Percentiles rank a stretch among this genome's conserved stretches.
Conservation (phyloP, 2,797 vertebrate species). For the Salarias fasciatus region DNA sequence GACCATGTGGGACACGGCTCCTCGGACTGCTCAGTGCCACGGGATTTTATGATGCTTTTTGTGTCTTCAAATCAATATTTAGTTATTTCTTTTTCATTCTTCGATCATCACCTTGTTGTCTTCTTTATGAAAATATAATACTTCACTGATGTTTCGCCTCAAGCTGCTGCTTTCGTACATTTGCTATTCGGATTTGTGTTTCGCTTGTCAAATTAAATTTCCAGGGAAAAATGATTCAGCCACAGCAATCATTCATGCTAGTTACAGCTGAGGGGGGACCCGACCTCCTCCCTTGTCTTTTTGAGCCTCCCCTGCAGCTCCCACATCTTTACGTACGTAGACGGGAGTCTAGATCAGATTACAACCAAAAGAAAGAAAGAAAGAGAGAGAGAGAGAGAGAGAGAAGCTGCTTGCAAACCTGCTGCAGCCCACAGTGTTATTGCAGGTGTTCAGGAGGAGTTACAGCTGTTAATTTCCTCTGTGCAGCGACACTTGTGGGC, state of each 20-base stretch:
- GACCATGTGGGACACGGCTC: constrained; percentile 13
- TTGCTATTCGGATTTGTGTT: not conserved
- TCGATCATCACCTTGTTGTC: too few species aligned
- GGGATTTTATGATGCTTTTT: too few species aligned
- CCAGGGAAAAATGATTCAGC: constrained; percentile 19
- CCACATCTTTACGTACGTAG: constrained; percentile 35
- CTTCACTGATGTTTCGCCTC: too few species aligned
- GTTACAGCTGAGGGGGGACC: constrained; percentile 38
- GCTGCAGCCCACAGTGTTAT: constrained; percentile 69
- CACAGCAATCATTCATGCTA: constrained; percentile 34
- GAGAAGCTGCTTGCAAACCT: constrained; percentile 60
- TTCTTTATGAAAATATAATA: too few species aligned
- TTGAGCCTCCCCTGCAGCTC: constrained; percentile 33
- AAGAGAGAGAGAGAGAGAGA: constrained; percentile 26
- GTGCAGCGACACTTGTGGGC: constrained; percentile 33
- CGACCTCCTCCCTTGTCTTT: constrained; percentile 24
- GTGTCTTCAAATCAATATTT: too few species aligned
- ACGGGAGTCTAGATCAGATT: constrained; percentile 56
- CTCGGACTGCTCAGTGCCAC: not conserved
- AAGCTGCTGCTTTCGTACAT: constrained; percentile 8
- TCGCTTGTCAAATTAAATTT: constrained; percentile 49
- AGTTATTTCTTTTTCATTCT: too few species aligned
- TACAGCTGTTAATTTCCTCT: constrained; percentile 64
- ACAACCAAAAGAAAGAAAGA: constrained; percentile 53
- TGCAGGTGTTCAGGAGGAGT: constrained; percentile 74